Conservation (phyloP, 2,113 vertebrate species). For the Psophia crepitans region DNA sequence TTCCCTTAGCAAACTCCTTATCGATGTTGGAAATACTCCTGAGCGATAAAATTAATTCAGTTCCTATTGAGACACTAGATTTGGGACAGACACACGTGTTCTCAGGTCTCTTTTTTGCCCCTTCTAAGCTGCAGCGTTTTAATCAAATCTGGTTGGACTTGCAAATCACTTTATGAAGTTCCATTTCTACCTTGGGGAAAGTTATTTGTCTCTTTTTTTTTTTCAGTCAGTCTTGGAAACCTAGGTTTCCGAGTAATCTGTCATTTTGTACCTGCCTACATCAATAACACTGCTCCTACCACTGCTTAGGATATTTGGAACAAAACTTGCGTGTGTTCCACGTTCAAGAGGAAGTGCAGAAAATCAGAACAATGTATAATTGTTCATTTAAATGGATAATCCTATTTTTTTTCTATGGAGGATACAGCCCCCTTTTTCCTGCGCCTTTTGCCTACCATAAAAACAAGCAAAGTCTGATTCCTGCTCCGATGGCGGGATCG, state of each 20-base stretch:
- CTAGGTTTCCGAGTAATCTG: not conserved
- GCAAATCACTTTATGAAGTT: not conserved
- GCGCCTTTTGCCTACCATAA: not conserved
- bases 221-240: not conserved
- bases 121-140: not conserved
- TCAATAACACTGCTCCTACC: not conserved
- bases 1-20: not conserved
- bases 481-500: not conserved
- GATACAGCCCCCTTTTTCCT: not conserved
- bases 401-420: not conserved
- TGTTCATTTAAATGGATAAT: not conserved
- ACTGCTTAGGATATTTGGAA: no score
- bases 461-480: not conserved
- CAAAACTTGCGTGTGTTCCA: not conserved
- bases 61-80: not conserved
- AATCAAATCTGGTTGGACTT: not conserved
- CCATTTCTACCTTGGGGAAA: not conserved
- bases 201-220: not conserved
- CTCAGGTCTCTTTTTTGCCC: not conserved
- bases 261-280: not conserved
- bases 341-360: not conserved
- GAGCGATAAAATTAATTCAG: accelerated
- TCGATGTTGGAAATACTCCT: not conserved
- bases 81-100: not conserved
- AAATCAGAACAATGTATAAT: not conserved